Percentiles rank a stretch among this genome's conserved stretches.
Conservation (phyloP, 2,888 invertebrate genomes). For the Conops quadrifasciatus region DNA sequence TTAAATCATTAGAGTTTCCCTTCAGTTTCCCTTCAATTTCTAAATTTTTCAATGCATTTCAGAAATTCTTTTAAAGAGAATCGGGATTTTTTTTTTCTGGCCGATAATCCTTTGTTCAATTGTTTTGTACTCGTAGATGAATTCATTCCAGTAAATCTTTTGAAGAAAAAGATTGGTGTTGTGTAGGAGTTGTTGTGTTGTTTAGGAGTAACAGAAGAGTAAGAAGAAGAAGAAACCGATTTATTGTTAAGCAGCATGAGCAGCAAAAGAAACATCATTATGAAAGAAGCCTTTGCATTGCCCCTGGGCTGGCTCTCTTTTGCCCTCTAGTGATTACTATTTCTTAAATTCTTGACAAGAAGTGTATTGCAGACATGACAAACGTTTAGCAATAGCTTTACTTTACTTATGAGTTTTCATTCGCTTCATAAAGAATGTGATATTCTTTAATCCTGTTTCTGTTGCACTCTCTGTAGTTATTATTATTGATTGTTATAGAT, state of each 20-base stretch:
- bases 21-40: background rate
- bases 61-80: constrained; percentile 17
- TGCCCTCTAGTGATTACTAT: constrained; percentile 17
- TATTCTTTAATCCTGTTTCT: no score
- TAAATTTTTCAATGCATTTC: background rate
- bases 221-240: background rate
- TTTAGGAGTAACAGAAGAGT: background rate
- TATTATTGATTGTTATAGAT: background rate
- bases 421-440: no score
- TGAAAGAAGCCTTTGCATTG: constrained; percentile 45
- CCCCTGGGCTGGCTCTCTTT: constrained; percentile 42
- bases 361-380: no score
- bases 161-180: constrained; percentile 33
- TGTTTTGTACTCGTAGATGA: constrained; percentile 8
- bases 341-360: no score
- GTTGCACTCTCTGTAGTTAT: no score
- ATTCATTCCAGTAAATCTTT: constrained; percentile 35
- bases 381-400: no score
- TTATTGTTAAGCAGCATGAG: background rate
- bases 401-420: no score
- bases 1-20: constrained; percentile 53
- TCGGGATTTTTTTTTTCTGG: background rate
- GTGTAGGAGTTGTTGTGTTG: background rate
- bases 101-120: constrained; percentile 2
- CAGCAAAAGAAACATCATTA: constrained; percentile 4